Evolutionary conservation across 2,888 invertebrate species (phyloP).

Genomic region (Tenthredo notha): DNA sequence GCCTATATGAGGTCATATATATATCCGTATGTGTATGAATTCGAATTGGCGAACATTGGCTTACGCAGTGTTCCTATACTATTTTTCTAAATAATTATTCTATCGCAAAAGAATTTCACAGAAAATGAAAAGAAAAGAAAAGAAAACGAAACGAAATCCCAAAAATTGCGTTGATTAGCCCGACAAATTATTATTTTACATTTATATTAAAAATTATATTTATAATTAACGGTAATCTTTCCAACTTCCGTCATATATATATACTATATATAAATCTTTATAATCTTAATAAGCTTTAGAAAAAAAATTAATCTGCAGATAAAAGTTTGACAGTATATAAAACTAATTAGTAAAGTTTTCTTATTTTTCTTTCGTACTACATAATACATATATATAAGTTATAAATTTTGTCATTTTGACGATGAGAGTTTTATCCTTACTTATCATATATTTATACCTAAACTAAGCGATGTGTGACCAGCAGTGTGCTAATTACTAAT

Average conservation of each 20-base stretch:
- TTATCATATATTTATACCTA: background rate
- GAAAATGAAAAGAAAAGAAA: background rate
- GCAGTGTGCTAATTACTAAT: constrained; percentile 28
- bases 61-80: background rate
- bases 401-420: background rate
- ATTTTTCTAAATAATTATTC: background rate
- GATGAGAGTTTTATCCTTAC: background rate
- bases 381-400: background rate
- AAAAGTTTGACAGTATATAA: too few species aligned
- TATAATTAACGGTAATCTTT: background rate
- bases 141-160: background rate
- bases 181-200: background rate
- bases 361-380: too few species aligned
- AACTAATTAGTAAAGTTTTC: too few species aligned
- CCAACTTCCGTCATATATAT: background rate
- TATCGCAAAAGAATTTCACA: background rate
- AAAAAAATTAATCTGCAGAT: too few species aligned
- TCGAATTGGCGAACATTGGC: too few species aligned
- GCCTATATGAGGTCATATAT: background rate
- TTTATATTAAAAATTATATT: background rate
- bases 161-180: background rate
- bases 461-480: background rate
- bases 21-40: background rate
- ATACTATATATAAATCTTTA: background rate
- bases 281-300: too few species aligned